Evolutionary conservation across 2,113 vertebrate species (phyloP), one percentile per base, ranked within the genome.

Genomic region (Collichthys lucidus): DNA sequence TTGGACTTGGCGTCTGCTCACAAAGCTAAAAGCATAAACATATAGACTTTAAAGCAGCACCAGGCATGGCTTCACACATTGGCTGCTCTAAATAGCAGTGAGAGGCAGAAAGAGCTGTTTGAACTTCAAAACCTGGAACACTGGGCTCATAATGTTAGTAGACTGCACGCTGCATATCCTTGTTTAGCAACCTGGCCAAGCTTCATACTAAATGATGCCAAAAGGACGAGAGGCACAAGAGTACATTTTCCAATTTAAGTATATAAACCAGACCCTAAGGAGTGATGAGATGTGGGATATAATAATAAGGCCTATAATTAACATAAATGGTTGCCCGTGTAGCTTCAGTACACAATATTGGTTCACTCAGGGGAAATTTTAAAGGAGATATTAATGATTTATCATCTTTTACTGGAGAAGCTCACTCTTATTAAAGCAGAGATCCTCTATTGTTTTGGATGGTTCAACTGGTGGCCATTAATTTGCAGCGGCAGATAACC

Each of bases 21-120:
- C 24, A 26, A 72, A 72, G 49, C 59, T 66, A 15, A 80, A 77
- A 59, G 56, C 47, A 68, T 31, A 70, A 80, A 81, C 75, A 59
- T 79, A 78, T 73, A 76, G 46, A 57, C 78, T 80, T 72, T 83
- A 67, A 65, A 81, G 70, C 62, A 70, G 49, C n/a, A 52, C 56
- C 67, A 65, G 64, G 55, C 63, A 77, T 63, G 50, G 73, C 78
- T 86, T 88, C 81, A 84, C 84, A 88, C 50, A 0, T 52, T 82
- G 65, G 68, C 87, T 69, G 57, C 52, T 86, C 62, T 63, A 75
- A 64, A 79, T 73, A 79, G 77, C 66, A 85, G 64, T 5, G 60
- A 52, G 35, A 74, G 29, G 70, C 29, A 62, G 0, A 74, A 12
- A 63, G 46, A 47, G 42, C 65, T 66, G 71, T 74, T 77, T 81